Base-by-base conservation (phyloP, 2,888 invertebrate genomes). In the Athalia circularis region DNA sequence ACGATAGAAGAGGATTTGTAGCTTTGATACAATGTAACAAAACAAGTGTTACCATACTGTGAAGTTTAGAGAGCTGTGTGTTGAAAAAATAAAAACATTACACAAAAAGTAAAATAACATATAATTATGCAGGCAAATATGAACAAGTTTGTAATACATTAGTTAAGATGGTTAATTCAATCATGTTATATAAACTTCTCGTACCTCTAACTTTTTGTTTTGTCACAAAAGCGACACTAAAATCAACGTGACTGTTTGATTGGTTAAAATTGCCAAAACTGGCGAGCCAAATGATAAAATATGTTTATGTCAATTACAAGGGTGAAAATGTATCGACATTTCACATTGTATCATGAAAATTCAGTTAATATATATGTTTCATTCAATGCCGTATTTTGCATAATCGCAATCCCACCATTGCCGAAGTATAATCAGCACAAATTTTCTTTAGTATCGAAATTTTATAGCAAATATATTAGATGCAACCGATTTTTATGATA, bases 111-210 rank as follows among this genome's bases (percentile, higher is more conserved):
- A 29, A 29, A 29, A 29, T 29, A 29, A 68, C 59, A 59, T 59
- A 72, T 11, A 52, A 52, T 47, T 64, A 64, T 59, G 72, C 72
- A 72, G 72, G 72, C 72, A 72, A 15, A 57, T 72, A 72, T 59
- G 59, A 72, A 72, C 57, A 59, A 57, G 59, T 72, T 47, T 57
- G 57, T 72, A 47, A 72, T 43, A 57, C 29, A 59, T 72, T 59
- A 72, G 57, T 59, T 72, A 29, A 29, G 13, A 72, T 59, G 7
- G 13, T 57, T 59, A 47, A 45, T 72, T 72, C n/a, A 72, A 45
- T 52, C 59, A 62, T 62, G 72, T 72, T 59, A 57, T 47, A 57
- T 72, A 13, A 43, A 47, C 59, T 72, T 47, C 72, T 59, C 47
- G 59, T 59, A 59, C 72, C 72, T 59, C 47, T n/a, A 59, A 4